phyloP scores from a whole-genome alignment of 2,797 vertebrate species.

The Margarornis squamiger region DNA sequence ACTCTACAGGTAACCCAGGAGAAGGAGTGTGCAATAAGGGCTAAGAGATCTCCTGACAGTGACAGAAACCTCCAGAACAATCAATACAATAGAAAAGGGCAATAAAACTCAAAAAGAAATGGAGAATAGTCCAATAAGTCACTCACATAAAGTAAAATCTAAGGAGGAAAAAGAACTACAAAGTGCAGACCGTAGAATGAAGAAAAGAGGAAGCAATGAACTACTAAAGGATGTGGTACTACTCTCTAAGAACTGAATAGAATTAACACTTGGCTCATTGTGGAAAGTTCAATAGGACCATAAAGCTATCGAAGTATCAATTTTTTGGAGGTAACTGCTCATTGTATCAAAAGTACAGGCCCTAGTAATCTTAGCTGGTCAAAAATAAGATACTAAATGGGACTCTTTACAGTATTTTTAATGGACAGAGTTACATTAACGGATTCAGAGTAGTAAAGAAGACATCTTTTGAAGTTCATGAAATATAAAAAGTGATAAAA shows the following conservation, averaged over 20 bases:
- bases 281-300: slow-evolving; percentile 47
- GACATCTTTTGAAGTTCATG: neutral
- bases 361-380: neutral
- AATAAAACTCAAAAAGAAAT: slow-evolving; percentile 32
- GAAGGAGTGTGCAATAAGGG: neutral
- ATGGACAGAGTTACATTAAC: neutral
- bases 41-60: slow-evolving; percentile 19
- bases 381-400: neutral
- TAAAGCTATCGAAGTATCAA: slow-evolving; percentile 43
- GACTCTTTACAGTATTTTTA: neutral
- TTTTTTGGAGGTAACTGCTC: slow-evolving; percentile 29
- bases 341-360: neutral
- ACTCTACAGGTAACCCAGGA: neutral
- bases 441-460: neutral
- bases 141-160: slow-evolving; percentile 27
- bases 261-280: slow-evolving; percentile 53
- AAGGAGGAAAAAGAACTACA: slow-evolving; percentile 1
- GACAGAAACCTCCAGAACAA: slow-evolving; percentile 17
- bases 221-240: neutral
- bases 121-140: slow-evolving; percentile 25
- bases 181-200: neutral
- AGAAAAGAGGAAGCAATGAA: slow-evolving; percentile 26
- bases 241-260: slow-evolving; percentile 21
- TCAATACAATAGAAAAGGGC: slow-evolving; percentile 18
- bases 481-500: neutral